Conservation (phyloP, 1,140 invertebrate genomes). For the Rhagoletis zephyria region DNA sequence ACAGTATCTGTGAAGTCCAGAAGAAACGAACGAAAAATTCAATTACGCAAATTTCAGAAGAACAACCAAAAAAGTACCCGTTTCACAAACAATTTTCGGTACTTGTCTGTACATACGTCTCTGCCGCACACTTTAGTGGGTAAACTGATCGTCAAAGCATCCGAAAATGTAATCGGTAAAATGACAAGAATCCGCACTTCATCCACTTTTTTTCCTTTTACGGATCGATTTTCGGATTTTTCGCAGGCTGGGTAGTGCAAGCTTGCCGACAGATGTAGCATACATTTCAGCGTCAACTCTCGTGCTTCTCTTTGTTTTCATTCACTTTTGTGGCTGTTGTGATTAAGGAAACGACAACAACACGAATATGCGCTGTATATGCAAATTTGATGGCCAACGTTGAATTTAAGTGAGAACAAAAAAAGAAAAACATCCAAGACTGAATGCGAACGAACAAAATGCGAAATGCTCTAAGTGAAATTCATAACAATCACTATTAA, state of each 20-base stretch:
- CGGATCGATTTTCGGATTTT: too few relatives aligned
- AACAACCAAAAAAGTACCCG: too few relatives aligned
- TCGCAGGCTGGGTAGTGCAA: background rate
- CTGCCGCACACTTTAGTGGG: too few relatives aligned
- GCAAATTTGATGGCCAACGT: background rate
- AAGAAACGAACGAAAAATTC: too few relatives aligned
- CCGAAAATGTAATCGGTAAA: too few relatives aligned
- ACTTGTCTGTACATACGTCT: too few relatives aligned
- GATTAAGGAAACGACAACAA: background rate
- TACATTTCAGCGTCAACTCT: background rate
- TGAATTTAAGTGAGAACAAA: background rate
- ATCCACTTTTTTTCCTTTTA: too few relatives aligned
- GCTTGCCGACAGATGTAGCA: background rate
- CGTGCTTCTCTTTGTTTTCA: background rate
- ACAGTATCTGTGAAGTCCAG: too few relatives aligned
- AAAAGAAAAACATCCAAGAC: background rate
- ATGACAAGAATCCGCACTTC: too few relatives aligned
- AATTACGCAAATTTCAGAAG: too few relatives aligned
- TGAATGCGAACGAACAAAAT: background rate
- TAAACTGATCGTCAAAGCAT: too few relatives aligned
- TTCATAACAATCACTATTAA: background rate
- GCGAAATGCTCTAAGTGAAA: background rate
- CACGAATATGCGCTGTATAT: background rate
- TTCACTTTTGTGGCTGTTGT: slow-evolving; percentile 7
- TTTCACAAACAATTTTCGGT: too few relatives aligned